Evolutionary conservation across 1,140 invertebrate genomes (phyloP).

Genomic region (Centruroides sculpturatus): DNA sequence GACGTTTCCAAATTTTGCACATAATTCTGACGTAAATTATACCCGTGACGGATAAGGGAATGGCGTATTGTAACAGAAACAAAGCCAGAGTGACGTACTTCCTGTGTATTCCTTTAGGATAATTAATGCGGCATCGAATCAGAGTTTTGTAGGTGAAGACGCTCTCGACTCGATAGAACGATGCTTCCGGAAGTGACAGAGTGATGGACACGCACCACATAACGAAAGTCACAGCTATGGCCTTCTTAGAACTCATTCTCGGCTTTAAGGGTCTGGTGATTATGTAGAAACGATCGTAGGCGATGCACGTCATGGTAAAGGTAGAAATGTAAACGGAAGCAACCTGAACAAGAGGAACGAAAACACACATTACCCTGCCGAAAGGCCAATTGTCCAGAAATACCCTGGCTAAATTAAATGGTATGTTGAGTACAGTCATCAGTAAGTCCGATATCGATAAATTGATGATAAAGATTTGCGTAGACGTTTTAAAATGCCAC

Average conservation of each 20-base stretch:
- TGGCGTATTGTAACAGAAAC: slow-evolving; percentile 36
- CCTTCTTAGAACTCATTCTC: slow-evolving; percentile 24
- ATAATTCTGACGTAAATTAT: slow-evolving; percentile 32
- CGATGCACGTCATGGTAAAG: slow-evolving; percentile 38
- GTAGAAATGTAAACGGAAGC: slow-evolving; percentile 38
- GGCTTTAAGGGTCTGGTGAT: slow-evolving; percentile 34
- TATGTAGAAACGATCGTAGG: slow-evolving; percentile 37
- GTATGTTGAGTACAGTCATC: slow-evolving; percentile 72
- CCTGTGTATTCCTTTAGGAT: slow-evolving; percentile 21
- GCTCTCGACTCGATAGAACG: slow-evolving; percentile 27
- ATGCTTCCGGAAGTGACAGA: slow-evolving; percentile 35
- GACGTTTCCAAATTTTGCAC: slow-evolving; percentile 22
- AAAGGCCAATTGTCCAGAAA: slow-evolving; percentile 32
- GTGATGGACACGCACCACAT: slow-evolving; percentile 35
- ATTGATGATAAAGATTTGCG: slow-evolving; percentile 75
- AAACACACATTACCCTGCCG: slow-evolving; percentile 31
- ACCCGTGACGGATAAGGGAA: slow-evolving; percentile 34
- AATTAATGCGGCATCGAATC: slow-evolving; percentile 28
- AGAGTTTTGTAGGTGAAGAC: slow-evolving; percentile 21
- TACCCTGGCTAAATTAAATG: slow-evolving; percentile 39
- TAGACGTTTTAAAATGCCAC: slow-evolving; percentile 42
- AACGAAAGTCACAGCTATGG: not conserved
- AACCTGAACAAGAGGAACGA: slow-evolving; percentile 37
- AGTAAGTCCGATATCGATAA: slow-evolving; percentile 68
- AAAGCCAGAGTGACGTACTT: slow-evolving; percentile 29